Base-by-base conservation (phyloP, 2,888 invertebrate genomes). In the Mechanitis messenoides region DNA sequence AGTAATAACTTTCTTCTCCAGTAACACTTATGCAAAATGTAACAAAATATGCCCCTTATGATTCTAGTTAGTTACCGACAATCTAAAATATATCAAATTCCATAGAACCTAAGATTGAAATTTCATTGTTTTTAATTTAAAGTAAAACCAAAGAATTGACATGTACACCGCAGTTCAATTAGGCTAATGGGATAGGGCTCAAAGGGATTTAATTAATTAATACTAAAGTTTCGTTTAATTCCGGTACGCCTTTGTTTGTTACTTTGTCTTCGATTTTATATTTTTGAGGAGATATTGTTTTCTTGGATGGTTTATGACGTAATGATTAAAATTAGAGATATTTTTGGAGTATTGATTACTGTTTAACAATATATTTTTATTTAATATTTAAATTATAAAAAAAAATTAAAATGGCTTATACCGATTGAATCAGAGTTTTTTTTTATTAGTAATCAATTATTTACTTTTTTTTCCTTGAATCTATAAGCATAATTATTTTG, bases 151-250 rank as follows among this genome's bases (percentile, higher is more conserved):
- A 87, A 87, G 87, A 88, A 89, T 88, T 87, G 88, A 88, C 87
- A 87, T 87, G 87, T 87, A 88, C 87, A 87, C 86, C 87, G 81
- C 88, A 87, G 85, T 89, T 89, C 88, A 89, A 89, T 89, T 89
- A 89, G 87, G 84, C 80, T 88, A 89, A 89, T 89, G 87, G 89
- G 84, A 78, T 80, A 83, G 81, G 85, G 85, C 86, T 87, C 83
- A 82, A 87, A 88, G 87, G 88, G 88, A 89, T 89, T 87, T 86
- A 86, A 87, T 89, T 88, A 89, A 89, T 89, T 89, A 88, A 87
- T 84, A 87, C 87, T 87, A 87, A 89, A 88, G 85, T 89, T 88
- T 82, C 77, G 82, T 82, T 85, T 77, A 80, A 78, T 84, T 87
- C 81, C 78, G 78, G 78, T 76, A 77, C 79, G 79, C 84, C 87